Evolutionary conservation across 2,113 vertebrate genomes (phyloP), one percentile per base, ranked within the genome.

Genomic region (Petroica traversi): DNA sequence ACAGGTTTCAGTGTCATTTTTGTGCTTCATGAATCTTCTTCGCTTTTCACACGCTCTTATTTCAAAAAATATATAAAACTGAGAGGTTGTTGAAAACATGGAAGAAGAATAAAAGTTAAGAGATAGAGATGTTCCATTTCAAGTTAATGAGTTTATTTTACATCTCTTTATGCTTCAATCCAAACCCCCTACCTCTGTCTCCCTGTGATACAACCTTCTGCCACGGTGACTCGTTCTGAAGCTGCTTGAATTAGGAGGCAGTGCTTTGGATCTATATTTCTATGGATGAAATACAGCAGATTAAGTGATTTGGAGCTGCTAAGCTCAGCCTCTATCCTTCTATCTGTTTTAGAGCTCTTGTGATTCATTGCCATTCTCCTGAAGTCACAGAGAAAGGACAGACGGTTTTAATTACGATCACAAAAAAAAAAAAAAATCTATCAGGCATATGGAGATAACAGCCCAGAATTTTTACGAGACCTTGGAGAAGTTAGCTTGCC

Each of bases 311-410:
- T 78, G 61, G 88, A 92, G 78, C 81, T 79, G 67, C 89, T 88
- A 96, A 81, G 74, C 81, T 94, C 74, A 93, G 54, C 61, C 71
- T 95, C 88, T 84, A 72, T 82, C 72, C 88, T 90, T 94, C 87
- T 82, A 63, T 58, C 72, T 73, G 88, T 96, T 93, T 88, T 68
- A 88, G 84, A 87, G 81, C 71, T 92, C 72, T 91, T 86, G 66
- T 94, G 93, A 94, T 96, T 97, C 96, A 96, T 97, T 97, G 91
- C 89, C 89, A 97, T 96, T 97, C 97, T 97, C 92, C 94, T 92
- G 93, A 96, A 95, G 86, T 95, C 78, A 79, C 88, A 69, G 68
- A 55, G 86, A 94, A 96, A 93, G 95, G 94, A 97, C 93, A 93
- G 94, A 91, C 69, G 22, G 88, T 95, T 97, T 97, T 96, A 96